Conservation (phyloP, 2,797 vertebrate genomes). For the Octomys mimax region DNA sequence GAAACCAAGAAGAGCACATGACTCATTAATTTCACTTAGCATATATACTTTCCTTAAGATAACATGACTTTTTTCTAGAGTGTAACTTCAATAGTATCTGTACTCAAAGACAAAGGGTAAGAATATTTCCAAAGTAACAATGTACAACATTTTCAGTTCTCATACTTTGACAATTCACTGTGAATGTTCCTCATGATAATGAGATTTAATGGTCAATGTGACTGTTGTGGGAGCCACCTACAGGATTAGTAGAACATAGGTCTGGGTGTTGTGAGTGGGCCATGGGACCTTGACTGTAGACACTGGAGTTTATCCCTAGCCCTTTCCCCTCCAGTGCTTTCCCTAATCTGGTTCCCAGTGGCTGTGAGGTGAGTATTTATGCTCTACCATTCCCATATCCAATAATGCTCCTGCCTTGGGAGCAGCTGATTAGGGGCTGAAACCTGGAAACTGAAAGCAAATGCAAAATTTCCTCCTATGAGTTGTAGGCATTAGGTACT, state of each 20-base stretch:
- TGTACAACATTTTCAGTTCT: neutral
- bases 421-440: neutral
- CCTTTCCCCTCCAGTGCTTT: neutral
- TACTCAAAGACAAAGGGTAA: neutral
- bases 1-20: neutral
- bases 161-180: neutral
- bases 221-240: neutral
- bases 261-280: neutral
- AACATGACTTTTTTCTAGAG: neutral
- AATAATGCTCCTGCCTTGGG: neutral
- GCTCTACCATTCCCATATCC: neutral
- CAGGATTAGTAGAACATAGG: neutral
- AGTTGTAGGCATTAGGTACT: neutral
- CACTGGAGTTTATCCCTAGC: neutral
- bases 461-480: neutral
- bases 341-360: neutral
- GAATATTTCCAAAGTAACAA: neutral
- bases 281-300: neutral
- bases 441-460: neutral
- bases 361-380: neutral
- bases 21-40: neutral
- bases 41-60: neutral
- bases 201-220: neutral
- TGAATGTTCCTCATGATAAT: neutral
- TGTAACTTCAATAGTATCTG: neutral